Conservation (phyloP, 2,888 invertebrate species). For the Agrochola litura region DNA sequence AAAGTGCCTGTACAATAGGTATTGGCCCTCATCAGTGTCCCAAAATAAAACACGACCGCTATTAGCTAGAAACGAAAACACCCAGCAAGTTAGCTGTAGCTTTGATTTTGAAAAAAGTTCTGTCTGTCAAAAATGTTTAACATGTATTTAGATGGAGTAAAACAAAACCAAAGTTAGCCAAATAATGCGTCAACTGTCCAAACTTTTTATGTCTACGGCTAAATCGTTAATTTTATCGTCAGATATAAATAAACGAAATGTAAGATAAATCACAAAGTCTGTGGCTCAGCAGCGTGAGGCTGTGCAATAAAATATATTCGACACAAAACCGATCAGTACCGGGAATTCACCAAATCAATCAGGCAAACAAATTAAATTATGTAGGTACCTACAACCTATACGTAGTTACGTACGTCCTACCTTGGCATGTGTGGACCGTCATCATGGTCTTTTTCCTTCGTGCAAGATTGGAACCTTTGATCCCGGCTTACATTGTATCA, state of each 20-base stretch:
- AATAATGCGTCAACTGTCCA: conserved; percentile 62
- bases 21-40: conserved; percentile 47
- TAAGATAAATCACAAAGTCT: conserved; percentile 75
- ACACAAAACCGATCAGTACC: conserved; percentile 66
- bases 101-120: conserved; percentile 33
- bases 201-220: conserved; percentile 71
- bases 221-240: conserved; percentile 76
- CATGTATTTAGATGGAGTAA: conserved; percentile 43
- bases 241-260: conserved; percentile 75
- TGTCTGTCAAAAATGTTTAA: conserved; percentile 53
- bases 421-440: conserved; percentile 20
- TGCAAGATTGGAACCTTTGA: conserved; percentile 37
- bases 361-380: conserved; percentile 55
- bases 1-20: conserved; percentile 30
- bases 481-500: conserved; percentile 21
- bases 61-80: conserved; percentile 51
- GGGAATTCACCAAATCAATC: conserved; percentile 64
- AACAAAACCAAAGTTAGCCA: conserved; percentile 61
- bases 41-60: conserved; percentile 55
- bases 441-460: conserved; percentile 32
- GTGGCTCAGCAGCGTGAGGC: conserved; percentile 63
- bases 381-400: conserved; percentile 24
- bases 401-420: conserved; percentile 4
- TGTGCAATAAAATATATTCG: conserved; percentile 70
- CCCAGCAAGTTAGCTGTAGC: conserved; percentile 30